phyloP scores from a whole-genome alignment of 2,113 vertebrate genomes.

The Piprites chloris region DNA sequence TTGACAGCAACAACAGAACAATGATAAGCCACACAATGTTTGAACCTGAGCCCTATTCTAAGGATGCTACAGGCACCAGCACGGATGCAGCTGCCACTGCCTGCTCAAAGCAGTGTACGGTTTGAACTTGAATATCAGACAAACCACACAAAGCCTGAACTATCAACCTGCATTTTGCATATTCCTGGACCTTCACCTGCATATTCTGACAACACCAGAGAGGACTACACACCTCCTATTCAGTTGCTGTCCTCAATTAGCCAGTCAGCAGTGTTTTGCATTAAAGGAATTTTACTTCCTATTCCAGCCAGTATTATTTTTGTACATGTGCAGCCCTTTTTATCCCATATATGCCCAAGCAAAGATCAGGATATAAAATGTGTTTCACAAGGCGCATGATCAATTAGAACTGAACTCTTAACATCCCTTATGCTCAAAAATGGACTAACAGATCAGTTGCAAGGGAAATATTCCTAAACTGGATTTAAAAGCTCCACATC shows the following conservation, averaged over 20 bases:
- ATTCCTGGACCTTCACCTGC: background rate
- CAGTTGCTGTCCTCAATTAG: background rate
- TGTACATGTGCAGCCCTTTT: background rate
- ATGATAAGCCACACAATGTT: accelerated
- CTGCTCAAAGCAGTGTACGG: background rate
- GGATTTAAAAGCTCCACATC: background rate
- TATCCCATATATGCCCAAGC: background rate
- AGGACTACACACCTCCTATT: background rate
- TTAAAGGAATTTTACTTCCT: background rate
- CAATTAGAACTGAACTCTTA: background rate
- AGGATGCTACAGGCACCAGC: background rate
- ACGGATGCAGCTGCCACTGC: background rate
- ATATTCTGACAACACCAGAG: background rate
- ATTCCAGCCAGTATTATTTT: background rate
- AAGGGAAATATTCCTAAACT: background rate
- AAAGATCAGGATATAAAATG: background rate
- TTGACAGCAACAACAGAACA: background rate
- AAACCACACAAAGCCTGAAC: background rate
- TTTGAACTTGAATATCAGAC: background rate
- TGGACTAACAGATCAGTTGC: background rate
- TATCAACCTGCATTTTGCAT: background rate
- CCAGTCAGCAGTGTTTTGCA: background rate
- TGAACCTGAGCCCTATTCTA: background rate
- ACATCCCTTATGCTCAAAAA: background rate
- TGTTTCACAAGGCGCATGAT: background rate